phyloP scores from a whole-genome alignment of 2,113 vertebrate species.

The Chlamydotis undulata region DNA sequence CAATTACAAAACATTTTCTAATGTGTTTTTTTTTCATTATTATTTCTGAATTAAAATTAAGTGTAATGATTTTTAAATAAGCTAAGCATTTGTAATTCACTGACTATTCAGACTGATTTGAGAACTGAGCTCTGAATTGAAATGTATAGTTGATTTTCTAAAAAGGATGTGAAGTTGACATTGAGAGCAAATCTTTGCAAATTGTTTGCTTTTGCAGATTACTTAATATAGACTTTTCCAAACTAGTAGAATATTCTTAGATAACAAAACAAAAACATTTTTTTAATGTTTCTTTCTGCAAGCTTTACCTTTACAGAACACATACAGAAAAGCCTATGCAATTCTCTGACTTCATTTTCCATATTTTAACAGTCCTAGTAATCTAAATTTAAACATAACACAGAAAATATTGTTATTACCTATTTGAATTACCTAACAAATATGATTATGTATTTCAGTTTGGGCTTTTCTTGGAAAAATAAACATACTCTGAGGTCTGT shows the following conservation, averaged over 20 bases:
- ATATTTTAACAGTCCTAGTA: not conserved
- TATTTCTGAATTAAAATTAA: not conserved
- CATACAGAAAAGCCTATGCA: not conserved
- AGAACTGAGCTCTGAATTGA: not conserved
- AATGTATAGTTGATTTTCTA: not conserved
- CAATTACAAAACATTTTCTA: not conserved
- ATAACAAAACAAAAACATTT: not conserved
- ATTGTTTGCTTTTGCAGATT: not conserved
- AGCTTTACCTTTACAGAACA: not conserved
- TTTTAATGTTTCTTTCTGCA: not conserved
- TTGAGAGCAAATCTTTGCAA: not conserved
- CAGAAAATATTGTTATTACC: not conserved
- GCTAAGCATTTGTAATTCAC: not conserved
- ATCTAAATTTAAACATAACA: not conserved
- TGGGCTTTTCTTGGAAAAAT: not conserved
- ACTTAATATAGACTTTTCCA: not conserved
- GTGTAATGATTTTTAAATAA: not conserved
- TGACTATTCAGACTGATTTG: not conserved
- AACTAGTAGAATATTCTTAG: not conserved
- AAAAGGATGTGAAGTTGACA: not conserved
- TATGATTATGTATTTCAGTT: not conserved
- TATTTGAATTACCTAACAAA: not conserved
- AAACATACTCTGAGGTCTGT: not conserved
- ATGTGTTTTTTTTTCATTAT: not conserved
- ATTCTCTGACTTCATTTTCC: not conserved